Evolutionary conservation across 2,113 vertebrate genomes (phyloP).

Genomic region (Anseranas semipalmata): DNA sequence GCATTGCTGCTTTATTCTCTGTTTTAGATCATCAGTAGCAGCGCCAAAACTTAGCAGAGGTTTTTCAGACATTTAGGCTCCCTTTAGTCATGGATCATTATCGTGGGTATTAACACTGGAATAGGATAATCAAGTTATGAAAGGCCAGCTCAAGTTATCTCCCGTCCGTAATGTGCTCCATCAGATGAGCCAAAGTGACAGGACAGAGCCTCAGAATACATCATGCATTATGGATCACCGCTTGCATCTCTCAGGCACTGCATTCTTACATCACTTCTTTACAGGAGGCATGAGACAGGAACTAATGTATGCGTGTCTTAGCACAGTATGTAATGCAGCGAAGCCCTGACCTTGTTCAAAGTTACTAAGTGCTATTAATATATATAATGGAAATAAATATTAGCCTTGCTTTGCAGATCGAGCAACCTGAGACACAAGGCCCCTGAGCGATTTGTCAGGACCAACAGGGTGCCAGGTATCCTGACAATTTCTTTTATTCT

Average conservation of each 20-base stretch:
- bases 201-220: not conserved
- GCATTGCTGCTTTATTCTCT: not conserved
- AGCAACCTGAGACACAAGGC: not conserved
- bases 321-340: constrained; percentile 25
- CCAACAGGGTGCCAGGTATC: constrained; percentile 4
- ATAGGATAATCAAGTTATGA: not conserved
- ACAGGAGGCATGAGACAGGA: constrained; percentile 20
- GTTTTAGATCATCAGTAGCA: not conserved
- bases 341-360: constrained; percentile 67
- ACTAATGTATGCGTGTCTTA: constrained; percentile 54
- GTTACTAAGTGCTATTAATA: constrained; percentile 69
- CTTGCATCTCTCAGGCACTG: constrained; percentile 9
- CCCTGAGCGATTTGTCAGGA: not conserved
- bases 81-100: not conserved
- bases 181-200: not conserved
- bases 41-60: not conserved
- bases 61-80: not conserved
- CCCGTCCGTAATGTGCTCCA: not conserved
- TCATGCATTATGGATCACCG: not conserved
- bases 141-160: not conserved
- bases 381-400: constrained; percentile 55
- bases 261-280: constrained; percentile 52
- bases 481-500: constrained; percentile 20
- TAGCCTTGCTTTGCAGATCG: constrained; percentile 18
- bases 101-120: not conserved